Evolutionary conservation across 1,140 invertebrate species (phyloP), one percentile per base, ranked within the genome.

Genomic region (Drosophila nasuta): DNA sequence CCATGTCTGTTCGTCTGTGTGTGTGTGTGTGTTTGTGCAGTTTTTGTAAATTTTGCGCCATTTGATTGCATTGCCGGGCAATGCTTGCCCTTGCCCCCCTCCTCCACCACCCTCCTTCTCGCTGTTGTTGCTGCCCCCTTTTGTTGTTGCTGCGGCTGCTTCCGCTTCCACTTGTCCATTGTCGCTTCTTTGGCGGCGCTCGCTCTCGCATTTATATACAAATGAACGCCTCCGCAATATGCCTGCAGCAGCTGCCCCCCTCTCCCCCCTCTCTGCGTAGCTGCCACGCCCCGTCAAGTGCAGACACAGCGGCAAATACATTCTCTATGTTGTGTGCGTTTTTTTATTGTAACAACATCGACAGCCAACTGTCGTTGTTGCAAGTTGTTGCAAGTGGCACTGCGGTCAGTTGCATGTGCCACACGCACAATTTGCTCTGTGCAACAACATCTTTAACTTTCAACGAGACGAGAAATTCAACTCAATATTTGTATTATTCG

Each of bases 41-140:
- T 87, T 87, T 87, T 87, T 87, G 83, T 87, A 88, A 81, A 88
- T 88, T 88, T 88, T 88, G 83, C 83, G 83, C 81, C 83, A 89
- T 88, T 88, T 88, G 83, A 88, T 88, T 88, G 83, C 83, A 89
- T 89, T 89, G 85, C 82, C 33, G 35, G 30, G 30, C 30, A 33
- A 33, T 33, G 6, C 7, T 33, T 33, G 30, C 30, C 30, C 35
- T 25, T 48, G 45, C 46, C 30, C 30, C 51, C 30, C n/a, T 1
- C 1, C 13, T 1, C 8, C 35, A n/a, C 2, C 15, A 0, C 35
- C 45, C 2, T 0, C 4, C 20, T 25, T 25, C 3, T 0, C 20
- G 20, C 20, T 25, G 20, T 25, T 25, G 20, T 25, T 25, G 20
- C 20, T 25, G 20, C 20, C 20, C 20, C 20, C 20, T 25, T 25